A percentile compares a stretch with the other conserved stretches of the same genome.
These are phyloP conservation scores for Unio pictorum DNA, from an alignment of 2,888 invertebrate species.

Conservation along the genomic window DNA sequence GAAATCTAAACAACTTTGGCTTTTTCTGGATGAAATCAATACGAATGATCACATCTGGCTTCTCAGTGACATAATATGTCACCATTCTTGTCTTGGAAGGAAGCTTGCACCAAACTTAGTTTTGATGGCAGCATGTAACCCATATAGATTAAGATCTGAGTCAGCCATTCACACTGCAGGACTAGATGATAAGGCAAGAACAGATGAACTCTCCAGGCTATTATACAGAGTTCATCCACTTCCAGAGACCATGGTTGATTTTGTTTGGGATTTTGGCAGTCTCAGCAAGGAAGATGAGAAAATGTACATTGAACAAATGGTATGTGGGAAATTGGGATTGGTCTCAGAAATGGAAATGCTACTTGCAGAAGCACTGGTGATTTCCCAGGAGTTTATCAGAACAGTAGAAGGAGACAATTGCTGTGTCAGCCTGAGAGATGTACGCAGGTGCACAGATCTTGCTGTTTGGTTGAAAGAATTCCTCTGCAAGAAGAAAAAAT, in stretches of 20 bases:
- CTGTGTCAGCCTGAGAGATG: slow-evolving; percentile 31
- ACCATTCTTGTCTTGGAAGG: slow-evolving; percentile 31
- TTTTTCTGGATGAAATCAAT: slow-evolving; percentile 57
- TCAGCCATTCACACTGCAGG: slow-evolving; percentile 39
- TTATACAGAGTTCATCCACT: slow-evolving; percentile 51
- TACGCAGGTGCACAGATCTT: slow-evolving; percentile 22
- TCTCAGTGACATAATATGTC: slow-evolving; percentile 43
- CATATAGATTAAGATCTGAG: slow-evolving; percentile 39
- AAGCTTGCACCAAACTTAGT: slow-evolving; percentile 41
- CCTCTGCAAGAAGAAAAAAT: slow-evolving; percentile 4
- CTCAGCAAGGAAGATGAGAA: slow-evolving; percentile 41
- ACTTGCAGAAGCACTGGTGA: slow-evolving; percentile 15
- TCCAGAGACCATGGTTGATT: slow-evolving; percentile 51
- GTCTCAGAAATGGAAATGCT: slow-evolving; percentile 1
- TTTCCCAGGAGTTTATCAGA: slow-evolving; percentile 27
- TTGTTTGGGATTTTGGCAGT: slow-evolving; percentile 53
- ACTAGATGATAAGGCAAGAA: slow-evolving; percentile 38
- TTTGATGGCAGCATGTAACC: slow-evolving; percentile 52
- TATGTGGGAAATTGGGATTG: slow-evolving; percentile 9
- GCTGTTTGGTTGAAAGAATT: slow-evolving; percentile 18
- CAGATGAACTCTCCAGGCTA: slow-evolving; percentile 44
- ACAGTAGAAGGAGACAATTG: slow-evolving; percentile 10
- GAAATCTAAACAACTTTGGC: slow-evolving; percentile 26
- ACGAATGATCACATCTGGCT: slow-evolving; percentile 46
- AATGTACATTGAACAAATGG: slow-evolving; percentile 33